phyloP scores from a whole-genome alignment of 2,113 vertebrate genomes.

The Scophthalmus maximus region DNA sequence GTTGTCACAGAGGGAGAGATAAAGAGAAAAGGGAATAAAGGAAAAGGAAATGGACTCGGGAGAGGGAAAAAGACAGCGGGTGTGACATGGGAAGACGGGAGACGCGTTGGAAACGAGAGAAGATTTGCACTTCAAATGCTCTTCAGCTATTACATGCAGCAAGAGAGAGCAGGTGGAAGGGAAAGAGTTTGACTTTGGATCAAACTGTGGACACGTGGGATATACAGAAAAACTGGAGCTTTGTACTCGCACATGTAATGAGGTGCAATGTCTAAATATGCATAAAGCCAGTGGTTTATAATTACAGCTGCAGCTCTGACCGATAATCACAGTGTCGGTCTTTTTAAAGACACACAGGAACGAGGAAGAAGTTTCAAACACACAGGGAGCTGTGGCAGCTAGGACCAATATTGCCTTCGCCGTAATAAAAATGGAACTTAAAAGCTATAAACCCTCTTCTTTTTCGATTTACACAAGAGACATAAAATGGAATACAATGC shows the following conservation, averaged over 20 bases:
- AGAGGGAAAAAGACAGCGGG: slow-evolving; percentile 22
- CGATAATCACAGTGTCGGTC: background rate
- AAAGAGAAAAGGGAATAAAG: slow-evolving; percentile 35
- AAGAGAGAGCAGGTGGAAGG: background rate
- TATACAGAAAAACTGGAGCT: background rate
- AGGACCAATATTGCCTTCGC: background rate
- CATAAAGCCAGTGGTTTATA: slow-evolving; percentile 26
- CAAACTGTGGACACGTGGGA: slow-evolving; percentile 4
- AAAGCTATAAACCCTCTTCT: background rate
- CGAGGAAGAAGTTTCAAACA: background rate
- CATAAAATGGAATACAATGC: background rate
- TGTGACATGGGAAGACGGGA: slow-evolving; percentile 22
- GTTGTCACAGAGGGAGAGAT: slow-evolving; percentile 17
- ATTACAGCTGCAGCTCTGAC: slow-evolving; percentile 34
- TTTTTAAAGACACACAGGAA: slow-evolving; percentile 1
- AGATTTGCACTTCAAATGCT: slow-evolving; percentile 66
- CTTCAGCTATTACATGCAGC: background rate
- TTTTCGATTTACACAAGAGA: slow-evolving; percentile 2
- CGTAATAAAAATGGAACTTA: background rate
- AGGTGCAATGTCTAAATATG: slow-evolving; percentile 44
- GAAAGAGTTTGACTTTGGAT: slow-evolving; percentile 2
- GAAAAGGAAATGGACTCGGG: slow-evolving; percentile 22
- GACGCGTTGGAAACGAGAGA: slow-evolving; percentile 25
- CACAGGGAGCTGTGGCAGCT: background rate
- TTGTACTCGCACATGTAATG: slow-evolving; percentile 24